Evolutionary conservation across 2,888 invertebrate species (phyloP).

Genomic region (Leucoptera coffeella): DNA sequence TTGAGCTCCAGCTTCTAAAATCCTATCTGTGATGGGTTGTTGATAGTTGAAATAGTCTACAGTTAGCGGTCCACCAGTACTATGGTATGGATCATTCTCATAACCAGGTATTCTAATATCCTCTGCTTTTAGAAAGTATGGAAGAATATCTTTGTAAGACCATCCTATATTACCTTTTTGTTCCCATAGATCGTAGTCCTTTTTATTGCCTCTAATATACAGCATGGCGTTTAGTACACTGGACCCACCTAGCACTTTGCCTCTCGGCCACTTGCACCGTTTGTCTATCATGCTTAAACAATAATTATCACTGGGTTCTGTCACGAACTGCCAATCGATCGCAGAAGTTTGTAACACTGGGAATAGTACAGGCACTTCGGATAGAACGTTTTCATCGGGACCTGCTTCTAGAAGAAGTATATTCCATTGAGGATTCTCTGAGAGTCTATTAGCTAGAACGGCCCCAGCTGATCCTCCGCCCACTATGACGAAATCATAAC

Average conservation of each 20-base stretch:
- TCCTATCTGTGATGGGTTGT: slow-evolving; percentile 63
- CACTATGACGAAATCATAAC: slow-evolving; percentile 74
- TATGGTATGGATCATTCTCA: slow-evolving; percentile 57
- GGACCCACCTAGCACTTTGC: slow-evolving; percentile 73
- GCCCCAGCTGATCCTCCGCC: slow-evolving; percentile 81
- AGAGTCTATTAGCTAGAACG: slow-evolving; percentile 70
- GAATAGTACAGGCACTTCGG: slow-evolving; percentile 68
- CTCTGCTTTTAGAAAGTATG: slow-evolving; percentile 76
- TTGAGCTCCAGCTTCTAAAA: slow-evolving; percentile 63
- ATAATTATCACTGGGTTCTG: slow-evolving; percentile 62
- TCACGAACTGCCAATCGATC: slow-evolving; percentile 78
- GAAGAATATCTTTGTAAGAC: slow-evolving; percentile 67
- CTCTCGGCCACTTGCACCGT: slow-evolving; percentile 71
- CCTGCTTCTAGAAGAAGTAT: slow-evolving; percentile 78
- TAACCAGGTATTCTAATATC: slow-evolving; percentile 63
- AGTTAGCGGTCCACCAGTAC: slow-evolving; percentile 64
- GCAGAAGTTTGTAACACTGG: slow-evolving; percentile 65
- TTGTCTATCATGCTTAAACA: slow-evolving; percentile 63
- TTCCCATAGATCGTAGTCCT: slow-evolving; percentile 85
- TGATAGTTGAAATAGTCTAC: slow-evolving; percentile 67
- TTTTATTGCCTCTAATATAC: slow-evolving; percentile 76
- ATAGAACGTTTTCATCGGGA: slow-evolving; percentile 62
- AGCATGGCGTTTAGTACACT: slow-evolving; percentile 87
- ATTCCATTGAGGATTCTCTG: slow-evolving; percentile 66
- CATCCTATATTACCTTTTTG: slow-evolving; percentile 68